phyloP scores from a whole-genome alignment of 2,113 vertebrate genomes.

The Tursiops truncatus region DNA sequence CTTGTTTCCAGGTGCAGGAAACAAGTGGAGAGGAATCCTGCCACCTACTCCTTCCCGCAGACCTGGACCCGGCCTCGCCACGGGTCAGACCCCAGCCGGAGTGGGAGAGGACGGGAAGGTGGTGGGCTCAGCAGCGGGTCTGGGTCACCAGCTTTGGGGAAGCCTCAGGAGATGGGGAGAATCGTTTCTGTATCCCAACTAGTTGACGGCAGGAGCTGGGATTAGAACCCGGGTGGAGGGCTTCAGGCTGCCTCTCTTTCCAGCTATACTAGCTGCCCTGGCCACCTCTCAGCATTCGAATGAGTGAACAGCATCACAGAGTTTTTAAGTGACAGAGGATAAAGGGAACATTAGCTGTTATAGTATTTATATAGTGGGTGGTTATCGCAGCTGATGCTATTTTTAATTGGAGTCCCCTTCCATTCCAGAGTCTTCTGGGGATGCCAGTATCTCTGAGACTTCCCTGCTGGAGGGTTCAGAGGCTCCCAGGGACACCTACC shows the following conservation, averaged over 20 bases:
- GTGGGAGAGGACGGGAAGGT: neutral
- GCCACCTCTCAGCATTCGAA: neutral
- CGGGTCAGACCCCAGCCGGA: neutral
- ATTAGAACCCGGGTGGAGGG: neutral
- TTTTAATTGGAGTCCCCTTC: neutral
- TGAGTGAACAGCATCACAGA: neutral
- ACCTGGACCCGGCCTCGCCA: neutral
- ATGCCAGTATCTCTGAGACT: neutral
- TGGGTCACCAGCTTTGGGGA: neutral
- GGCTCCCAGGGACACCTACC: neutral
- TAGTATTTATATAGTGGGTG: neutral
- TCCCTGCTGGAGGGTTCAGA: neutral
- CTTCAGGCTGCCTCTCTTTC: neutral
- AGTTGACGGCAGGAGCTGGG: neutral
- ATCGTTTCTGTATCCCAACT: neutral
- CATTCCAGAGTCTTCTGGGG: neutral
- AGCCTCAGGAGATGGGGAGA: neutral
- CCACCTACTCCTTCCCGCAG: neutral
- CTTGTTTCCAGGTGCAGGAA: slow-evolving; percentile 65
- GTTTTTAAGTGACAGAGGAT: neutral
- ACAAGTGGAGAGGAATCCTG: slow-evolving; percentile 6
- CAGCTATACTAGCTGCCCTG: neutral
- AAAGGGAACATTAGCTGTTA: neutral
- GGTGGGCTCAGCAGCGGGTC: rapidly evolving
- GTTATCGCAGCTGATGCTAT: neutral